Evolutionary conservation across 2,113 vertebrate species (phyloP), one percentile per base, ranked within the genome.

Genomic region (Neomonachus schauinslandi): DNA sequence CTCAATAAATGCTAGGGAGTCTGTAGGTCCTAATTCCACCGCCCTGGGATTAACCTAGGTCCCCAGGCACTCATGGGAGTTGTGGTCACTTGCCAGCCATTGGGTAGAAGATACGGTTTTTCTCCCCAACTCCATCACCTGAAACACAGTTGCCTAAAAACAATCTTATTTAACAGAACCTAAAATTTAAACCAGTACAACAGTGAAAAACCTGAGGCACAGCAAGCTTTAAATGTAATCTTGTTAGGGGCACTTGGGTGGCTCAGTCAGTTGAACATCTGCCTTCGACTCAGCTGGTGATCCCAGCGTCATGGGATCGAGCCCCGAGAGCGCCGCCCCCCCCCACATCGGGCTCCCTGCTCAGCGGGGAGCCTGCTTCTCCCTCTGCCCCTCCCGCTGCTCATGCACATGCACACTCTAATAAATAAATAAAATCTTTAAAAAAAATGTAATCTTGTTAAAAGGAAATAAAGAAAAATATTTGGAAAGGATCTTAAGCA

Each of bases 401-500:
- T 67, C 14, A 6, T 65, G 14, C 14, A 13, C 28, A 16, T 31
- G 15, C 26, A 31, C 28, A 5, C 61, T 65, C 15, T 16, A 67
- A n/a, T n/a, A 69, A 69, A 65, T 63, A 61, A 61, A 16, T 69
- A n/a, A 69, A 69, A 69, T 36, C 18, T 69, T 69, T 36, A n/a
- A 4, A 69, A 69, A 69, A 69, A 21, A 69, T 46, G 15, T 65
- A 84, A 84, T 39, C 53, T 87, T 74, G 2, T 82, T 72, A 63
- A 92, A 67, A 46, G 55, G 55, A 95, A 95, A 95, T 61, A 72
- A 51, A 87, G 72, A 80, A 77, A 80, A 87, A 46, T 72, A 63
- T 72, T 87, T 88, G 16, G 36, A 46, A 81, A 92, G 72, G 89
- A 74, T 55, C 42, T 63, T 92, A 39, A 76, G 55, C 36, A 88